phyloP scores from a whole-genome alignment of 2,113 vertebrate genomes.

The Rousettus leschenaultii region DNA sequence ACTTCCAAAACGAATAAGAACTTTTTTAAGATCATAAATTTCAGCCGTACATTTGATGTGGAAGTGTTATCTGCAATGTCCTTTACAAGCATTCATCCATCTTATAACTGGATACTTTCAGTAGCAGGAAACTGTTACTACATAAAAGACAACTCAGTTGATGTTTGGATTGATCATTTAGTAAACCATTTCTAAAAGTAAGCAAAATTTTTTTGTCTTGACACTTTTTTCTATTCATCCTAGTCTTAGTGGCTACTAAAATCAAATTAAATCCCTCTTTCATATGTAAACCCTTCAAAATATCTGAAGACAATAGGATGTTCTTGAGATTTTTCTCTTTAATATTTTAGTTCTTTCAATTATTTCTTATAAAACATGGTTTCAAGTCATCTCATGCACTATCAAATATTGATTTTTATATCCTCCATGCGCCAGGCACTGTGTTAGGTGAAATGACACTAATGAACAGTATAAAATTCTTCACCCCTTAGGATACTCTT shows the following conservation, averaged over 20 bases:
- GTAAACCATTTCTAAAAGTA: background rate
- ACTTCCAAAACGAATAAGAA: background rate
- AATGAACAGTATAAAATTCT: background rate
- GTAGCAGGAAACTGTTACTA: background rate
- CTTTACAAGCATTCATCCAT: background rate
- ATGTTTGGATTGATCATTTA: background rate
- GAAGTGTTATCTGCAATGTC: background rate
- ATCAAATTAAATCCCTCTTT: background rate
- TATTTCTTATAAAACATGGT: background rate
- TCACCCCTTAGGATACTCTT: background rate
- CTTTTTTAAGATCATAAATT: background rate
- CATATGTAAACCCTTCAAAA: background rate
- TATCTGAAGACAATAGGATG: background rate
- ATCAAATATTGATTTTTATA: conserved; percentile 29
- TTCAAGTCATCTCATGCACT: background rate
- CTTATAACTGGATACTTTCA: background rate
- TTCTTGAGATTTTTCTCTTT: background rate
- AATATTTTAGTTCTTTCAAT: background rate
- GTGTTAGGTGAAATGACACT: background rate
- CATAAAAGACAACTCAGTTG: background rate
- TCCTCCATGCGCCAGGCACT: background rate
- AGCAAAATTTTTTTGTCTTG: background rate
- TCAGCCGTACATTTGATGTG: background rate
- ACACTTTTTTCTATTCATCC: background rate
- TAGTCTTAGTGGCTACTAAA: background rate